These are phyloP conservation scores for Mus minutoides DNA, from an alignment of 2,797 vertebrate species.

Conservation along the genomic window DNA sequence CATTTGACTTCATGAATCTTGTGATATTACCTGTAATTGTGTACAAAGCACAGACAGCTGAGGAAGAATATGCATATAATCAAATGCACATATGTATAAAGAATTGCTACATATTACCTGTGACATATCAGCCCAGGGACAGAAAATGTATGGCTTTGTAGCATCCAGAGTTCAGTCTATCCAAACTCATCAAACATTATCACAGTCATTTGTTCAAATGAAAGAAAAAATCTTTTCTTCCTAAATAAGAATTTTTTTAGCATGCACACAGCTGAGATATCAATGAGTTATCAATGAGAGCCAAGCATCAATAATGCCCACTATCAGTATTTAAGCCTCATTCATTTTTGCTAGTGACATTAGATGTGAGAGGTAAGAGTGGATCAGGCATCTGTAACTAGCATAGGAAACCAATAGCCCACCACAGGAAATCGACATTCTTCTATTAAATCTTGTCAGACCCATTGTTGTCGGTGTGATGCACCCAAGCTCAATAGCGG, in stretches of 20 bases:
- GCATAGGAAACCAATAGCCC: conserved; percentile 2
- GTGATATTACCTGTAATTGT: neutral
- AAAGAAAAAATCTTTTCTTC: conserved; percentile 8
- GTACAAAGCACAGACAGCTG: neutral
- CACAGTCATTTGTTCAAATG: neutral
- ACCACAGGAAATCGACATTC: neutral
- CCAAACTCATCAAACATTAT: neutral
- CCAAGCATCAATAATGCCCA: neutral
- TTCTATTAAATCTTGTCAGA: conserved; percentile 1
- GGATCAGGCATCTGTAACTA: neutral
- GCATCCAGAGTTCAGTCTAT: neutral
- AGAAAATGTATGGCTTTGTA: neutral
- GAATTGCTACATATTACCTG: neutral
- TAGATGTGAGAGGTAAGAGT: conserved; percentile 20
- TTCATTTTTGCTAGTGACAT: neutral
- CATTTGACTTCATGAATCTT: neutral
- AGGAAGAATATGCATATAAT: neutral
- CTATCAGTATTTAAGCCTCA: neutral
- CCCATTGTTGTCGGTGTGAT: neutral
- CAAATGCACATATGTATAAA: neutral
- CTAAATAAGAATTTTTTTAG: conserved; percentile 60
- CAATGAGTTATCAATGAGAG: conserved; percentile 43
- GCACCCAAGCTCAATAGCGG: neutral
- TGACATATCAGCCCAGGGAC: neutral
- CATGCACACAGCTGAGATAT: neutral